Conservation (phyloP, 2,888 invertebrate species). For the Nomada ruficornis region DNA sequence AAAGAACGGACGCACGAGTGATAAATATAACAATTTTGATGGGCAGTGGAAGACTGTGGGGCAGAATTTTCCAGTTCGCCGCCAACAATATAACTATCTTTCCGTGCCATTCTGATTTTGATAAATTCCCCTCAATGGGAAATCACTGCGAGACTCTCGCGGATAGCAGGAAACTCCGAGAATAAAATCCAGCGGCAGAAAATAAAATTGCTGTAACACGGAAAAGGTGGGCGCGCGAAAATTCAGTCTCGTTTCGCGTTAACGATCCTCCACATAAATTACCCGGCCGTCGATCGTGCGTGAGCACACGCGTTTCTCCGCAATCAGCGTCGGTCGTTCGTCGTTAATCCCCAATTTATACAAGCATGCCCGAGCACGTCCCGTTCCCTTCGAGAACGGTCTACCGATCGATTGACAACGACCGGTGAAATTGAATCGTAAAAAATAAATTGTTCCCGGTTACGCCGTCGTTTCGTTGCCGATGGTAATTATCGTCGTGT, state of each 20-base stretch:
- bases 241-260: slow-evolving; percentile 39
- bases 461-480: slow-evolving; percentile 20
- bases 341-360: slow-evolving; percentile 48
- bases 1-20: not conserved
- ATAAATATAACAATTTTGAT: not conserved
- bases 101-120: too few species aligned
- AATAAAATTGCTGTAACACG: not conserved
- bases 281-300: slow-evolving; percentile 32
- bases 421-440: slow-evolving; percentile 61
- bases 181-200: not conserved
- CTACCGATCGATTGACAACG: slow-evolving; percentile 10
- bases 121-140: too few species aligned
- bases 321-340: slow-evolving; percentile 38
- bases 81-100: too few species aligned
- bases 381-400: not conserved
- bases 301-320: slow-evolving; percentile 37
- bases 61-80: too few species aligned
- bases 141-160: too few species aligned
- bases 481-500: slow-evolving; percentile 43
- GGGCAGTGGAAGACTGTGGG: too few species aligned
- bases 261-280: slow-evolving; percentile 48
- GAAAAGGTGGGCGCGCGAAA: slow-evolving; percentile 27
- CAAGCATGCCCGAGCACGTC: slow-evolving; percentile 12
- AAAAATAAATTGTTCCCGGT: slow-evolving; percentile 57
- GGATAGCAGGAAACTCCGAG: not conserved